phyloP scores from a whole-genome alignment of 2,888 invertebrate species.

The Macaria liturata region DNA sequence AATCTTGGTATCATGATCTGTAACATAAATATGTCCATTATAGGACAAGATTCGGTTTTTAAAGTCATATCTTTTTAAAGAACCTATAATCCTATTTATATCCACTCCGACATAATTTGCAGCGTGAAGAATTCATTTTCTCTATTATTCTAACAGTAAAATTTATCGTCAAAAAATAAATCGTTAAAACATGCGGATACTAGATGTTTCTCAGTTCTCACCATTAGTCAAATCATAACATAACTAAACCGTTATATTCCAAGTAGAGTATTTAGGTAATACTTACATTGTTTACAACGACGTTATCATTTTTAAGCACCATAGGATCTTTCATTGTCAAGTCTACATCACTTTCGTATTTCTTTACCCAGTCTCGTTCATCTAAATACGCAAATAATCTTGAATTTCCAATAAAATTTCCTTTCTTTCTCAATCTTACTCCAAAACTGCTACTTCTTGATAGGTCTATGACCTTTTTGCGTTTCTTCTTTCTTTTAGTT shows the following conservation, averaged over 20 bases:
- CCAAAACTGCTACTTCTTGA: constrained; percentile 4
- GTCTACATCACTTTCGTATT: background rate
- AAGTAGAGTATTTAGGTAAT: background rate
- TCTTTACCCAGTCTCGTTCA: constrained; percentile 34
- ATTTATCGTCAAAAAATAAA: too few species aligned
- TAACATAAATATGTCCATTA: constrained; percentile 1
- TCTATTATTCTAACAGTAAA: too few species aligned
- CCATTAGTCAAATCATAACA: too few species aligned
- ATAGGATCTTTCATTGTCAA: background rate
- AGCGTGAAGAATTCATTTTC: too few species aligned
- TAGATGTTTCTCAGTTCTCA: too few species aligned
- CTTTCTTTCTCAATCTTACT: constrained; percentile 12
- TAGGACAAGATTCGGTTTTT: too few species aligned
- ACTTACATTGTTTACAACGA: constrained; percentile 27
- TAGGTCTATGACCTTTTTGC: constrained; percentile 12
- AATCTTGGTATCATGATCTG: constrained; percentile 32
- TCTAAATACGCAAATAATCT: constrained; percentile 29
- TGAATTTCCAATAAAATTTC: constrained; percentile 9
- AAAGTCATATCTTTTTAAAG: too few species aligned
- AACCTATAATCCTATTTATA: too few species aligned
- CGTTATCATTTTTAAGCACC: background rate
- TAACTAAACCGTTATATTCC: too few species aligned
- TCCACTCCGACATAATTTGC: too few species aligned
- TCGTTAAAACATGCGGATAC: too few species aligned
- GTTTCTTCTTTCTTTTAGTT: constrained; percentile 47